phyloP scores from a whole-genome alignment of 1,140 invertebrate species.

The Mya arenaria region DNA sequence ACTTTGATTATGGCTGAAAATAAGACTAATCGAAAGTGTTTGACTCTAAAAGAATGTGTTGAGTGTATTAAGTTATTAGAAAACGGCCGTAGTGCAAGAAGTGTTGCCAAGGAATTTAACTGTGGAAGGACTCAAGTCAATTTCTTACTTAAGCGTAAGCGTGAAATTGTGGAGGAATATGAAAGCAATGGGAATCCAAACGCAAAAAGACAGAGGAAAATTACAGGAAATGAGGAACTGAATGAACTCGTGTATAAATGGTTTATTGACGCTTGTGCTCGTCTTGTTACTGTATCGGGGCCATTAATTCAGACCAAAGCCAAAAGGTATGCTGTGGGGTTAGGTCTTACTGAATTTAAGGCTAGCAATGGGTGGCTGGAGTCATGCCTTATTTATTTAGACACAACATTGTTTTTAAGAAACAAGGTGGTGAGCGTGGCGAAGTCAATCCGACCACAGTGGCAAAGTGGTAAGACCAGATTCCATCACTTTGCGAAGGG shows the following conservation, averaged over 20 bases:
- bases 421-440: conserved; percentile 48
- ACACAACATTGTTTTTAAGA: conserved; percentile 44
- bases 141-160: too few relatives aligned
- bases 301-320: conserved; percentile 20
- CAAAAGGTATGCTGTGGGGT: neutral
- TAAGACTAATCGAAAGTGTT: too few relatives aligned
- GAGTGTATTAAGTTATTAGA: too few relatives aligned
- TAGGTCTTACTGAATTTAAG: conserved; percentile 44
- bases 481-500: conserved; percentile 28
- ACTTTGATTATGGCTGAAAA: too few relatives aligned
- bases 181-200: too few relatives aligned
- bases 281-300: conserved; percentile 2
- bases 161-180: too few relatives aligned
- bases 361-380: conserved; percentile 62
- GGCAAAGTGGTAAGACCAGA: conserved; percentile 48
- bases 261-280: conserved; percentile 31
- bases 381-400: too few relatives aligned
- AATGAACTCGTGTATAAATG: conserved; percentile 39
- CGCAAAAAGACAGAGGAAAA: too few relatives aligned
- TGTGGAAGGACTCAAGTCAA: too few relatives aligned
- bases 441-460: conserved; percentile 37
- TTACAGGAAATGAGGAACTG: conserved; percentile 45
- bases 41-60: too few relatives aligned
- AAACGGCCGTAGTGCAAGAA: too few relatives aligned
- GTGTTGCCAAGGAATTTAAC: too few relatives aligned